phyloP scores from a whole-genome alignment of 1,140 invertebrate genomes.

The Ruditapes philippinarum region DNA sequence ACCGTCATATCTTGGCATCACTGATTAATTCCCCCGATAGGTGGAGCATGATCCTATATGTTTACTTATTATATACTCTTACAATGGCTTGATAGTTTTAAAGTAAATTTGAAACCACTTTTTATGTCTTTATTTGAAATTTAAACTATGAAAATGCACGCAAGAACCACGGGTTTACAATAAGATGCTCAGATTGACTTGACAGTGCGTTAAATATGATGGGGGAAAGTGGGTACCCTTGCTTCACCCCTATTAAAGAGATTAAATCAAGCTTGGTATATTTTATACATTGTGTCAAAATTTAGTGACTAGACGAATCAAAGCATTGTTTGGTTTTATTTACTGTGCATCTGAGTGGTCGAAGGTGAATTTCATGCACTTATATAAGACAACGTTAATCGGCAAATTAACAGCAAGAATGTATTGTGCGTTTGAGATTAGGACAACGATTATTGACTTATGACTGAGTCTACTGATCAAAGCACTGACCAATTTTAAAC shows the following conservation, averaged over 20 bases:
- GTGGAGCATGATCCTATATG: conserved; percentile 29
- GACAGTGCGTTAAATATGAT: conserved; percentile 45
- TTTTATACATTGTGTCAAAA: conserved; percentile 63
- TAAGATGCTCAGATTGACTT: conserved; percentile 40
- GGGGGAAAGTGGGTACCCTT: conserved; percentile 13
- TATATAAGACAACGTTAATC: too few relatives aligned
- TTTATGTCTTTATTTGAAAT: conserved; percentile 57
- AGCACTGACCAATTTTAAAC: background rate
- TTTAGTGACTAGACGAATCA: conserved; percentile 45
- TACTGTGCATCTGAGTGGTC: background rate
- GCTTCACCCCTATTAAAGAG: conserved; percentile 41
- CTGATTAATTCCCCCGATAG: conserved; percentile 65
- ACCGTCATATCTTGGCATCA: conserved; percentile 35
- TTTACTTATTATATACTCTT: conserved; percentile 33
- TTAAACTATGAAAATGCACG: conserved; percentile 54
- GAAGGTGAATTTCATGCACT: conserved; percentile 44
- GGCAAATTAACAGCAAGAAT: too few relatives aligned
- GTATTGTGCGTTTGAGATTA: too few relatives aligned
- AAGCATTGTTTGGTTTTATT: conserved; percentile 42
- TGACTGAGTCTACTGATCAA: background rate
- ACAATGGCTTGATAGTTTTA: conserved; percentile 59
- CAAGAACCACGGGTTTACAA: conserved; percentile 31
- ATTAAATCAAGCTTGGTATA: conserved; percentile 30
- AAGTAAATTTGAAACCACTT: conserved; percentile 44
- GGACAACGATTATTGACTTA: conserved; percentile 20